Percentiles rank a stretch among this genome's conserved stretches.
Conservation (phyloP, 2,888 invertebrate species). For the Drosophila recens region DNA sequence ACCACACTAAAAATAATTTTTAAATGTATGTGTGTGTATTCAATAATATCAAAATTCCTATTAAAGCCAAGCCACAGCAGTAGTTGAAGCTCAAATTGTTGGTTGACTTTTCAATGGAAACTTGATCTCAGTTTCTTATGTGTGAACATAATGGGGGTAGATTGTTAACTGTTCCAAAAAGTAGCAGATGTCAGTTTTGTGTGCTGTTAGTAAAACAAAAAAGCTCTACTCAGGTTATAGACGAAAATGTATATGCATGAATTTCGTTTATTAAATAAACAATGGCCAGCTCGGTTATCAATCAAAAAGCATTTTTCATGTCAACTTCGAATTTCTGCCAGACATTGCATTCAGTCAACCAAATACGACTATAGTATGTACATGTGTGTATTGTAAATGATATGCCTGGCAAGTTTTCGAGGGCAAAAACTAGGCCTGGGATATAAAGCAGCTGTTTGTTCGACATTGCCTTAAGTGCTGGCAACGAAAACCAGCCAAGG, state of each 20-base stretch:
- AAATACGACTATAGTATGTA: background rate
- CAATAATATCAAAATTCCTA: background rate
- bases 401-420: slow-evolving; percentile 39
- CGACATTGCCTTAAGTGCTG: slow-evolving; percentile 65
- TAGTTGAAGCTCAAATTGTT: background rate
- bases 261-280: slow-evolving; percentile 72
- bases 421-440: slow-evolving; percentile 65
- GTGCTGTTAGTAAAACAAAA: slow-evolving; percentile 48
- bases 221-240: slow-evolving; percentile 24
- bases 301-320: slow-evolving; percentile 69
- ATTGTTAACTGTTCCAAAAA: slow-evolving; percentile 7
- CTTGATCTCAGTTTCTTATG: slow-evolving; percentile 1
- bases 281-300: slow-evolving; percentile 66
- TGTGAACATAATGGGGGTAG: background rate
- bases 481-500: slow-evolving; percentile 34
- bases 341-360: slow-evolving; percentile 39
- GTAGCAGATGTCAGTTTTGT: slow-evolving; percentile 21
- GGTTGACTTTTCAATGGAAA: slow-evolving; percentile 3
- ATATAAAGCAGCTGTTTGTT: slow-evolving; percentile 64
- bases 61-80: background rate
- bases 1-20: background rate
- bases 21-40: background rate
- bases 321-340: slow-evolving; percentile 47
- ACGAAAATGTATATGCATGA: slow-evolving; percentile 49
- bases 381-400: slow-evolving; percentile 50